phyloP scores from a whole-genome alignment of 2,113 vertebrate species.

The Pelecanoides urinatrix region DNA sequence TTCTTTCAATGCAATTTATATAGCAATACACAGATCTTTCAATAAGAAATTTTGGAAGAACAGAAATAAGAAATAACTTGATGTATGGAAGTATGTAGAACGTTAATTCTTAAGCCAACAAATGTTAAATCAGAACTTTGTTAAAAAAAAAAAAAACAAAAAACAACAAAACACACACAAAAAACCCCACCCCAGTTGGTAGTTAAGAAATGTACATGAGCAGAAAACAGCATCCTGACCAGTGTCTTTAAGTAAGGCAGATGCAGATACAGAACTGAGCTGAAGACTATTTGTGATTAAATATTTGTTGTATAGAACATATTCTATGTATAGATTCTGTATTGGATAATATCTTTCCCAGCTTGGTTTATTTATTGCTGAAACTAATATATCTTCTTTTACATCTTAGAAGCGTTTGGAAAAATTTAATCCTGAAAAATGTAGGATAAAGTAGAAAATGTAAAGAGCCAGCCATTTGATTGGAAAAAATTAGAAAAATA shows the following conservation, averaged over 20 bases:
- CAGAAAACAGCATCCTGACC: neutral
- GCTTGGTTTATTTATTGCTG: neutral
- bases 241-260: neutral
- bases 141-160: accelerated
- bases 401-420: neutral
- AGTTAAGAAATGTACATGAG: neutral
- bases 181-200: no score
- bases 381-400: neutral
- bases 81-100: neutral
- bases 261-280: neutral
- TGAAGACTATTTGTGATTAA: neutral
- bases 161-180: no score
- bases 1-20: neutral
- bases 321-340: neutral
- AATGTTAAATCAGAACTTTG: neutral
- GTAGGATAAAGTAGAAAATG: neutral
- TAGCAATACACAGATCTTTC: neutral
- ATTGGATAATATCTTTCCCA: neutral
- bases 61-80: neutral
- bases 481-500: neutral
- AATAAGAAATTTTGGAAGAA: neutral
- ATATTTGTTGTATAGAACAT: neutral
- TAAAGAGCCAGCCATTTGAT: neutral
- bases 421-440: neutral
- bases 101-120: neutral